Evolutionary conservation across 23 tunicate genomes (phyloP).

Genomic region (Ascidia mentula): DNA sequence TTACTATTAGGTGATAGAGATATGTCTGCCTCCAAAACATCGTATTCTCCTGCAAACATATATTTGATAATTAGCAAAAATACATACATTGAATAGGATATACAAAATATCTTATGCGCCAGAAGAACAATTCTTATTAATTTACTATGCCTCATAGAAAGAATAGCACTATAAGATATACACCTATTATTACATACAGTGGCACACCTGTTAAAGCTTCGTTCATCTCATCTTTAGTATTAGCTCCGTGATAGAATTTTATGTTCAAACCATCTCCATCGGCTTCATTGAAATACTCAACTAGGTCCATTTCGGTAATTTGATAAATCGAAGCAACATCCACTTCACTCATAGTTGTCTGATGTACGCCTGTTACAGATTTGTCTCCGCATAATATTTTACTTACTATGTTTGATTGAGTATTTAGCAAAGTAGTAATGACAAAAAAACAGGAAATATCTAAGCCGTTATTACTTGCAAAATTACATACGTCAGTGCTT

Average conservation of each 20-base stretch:
- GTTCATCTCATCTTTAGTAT: constrained; percentile 33
- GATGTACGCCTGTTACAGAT: too few species aligned
- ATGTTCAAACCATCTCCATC: constrained; percentile 62
- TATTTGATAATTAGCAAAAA: neutral
- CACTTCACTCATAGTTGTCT: too few species aligned
- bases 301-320: constrained; percentile 44
- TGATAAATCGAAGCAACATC: neutral
- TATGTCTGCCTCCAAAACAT: constrained; percentile 78
- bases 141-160: too few species aligned
- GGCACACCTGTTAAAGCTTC: constrained; percentile 58
- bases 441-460: too few species aligned
- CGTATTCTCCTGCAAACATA: constrained; percentile 10
- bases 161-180: neutral
- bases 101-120: constrained; percentile 1
- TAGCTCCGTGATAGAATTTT: constrained; percentile 61
- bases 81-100: neutral
- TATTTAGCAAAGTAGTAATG: too few species aligned
- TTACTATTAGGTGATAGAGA: constrained; percentile 46
- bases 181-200: neutral
- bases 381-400: too few species aligned
- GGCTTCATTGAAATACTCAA: constrained; percentile 39
- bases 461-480: too few species aligned
- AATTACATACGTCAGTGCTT: too few species aligned
- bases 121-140: too few species aligned
- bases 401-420: too few species aligned